These are phyloP conservation scores for Allacma fusca DNA, from an alignment of 2,888 invertebrate genomes.

Conservation along the genomic window DNA sequence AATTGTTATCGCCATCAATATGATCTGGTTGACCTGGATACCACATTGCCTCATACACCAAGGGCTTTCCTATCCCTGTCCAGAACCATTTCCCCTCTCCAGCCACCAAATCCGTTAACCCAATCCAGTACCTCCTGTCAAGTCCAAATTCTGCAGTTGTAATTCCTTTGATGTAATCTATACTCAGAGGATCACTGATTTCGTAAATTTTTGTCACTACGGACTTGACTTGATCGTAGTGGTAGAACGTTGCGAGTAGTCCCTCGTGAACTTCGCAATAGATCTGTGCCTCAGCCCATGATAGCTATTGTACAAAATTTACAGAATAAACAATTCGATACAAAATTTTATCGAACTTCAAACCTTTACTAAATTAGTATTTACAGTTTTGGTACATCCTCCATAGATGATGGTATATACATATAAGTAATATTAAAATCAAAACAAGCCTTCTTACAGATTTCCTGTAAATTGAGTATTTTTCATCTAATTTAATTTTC, in stretches of 20 bases:
- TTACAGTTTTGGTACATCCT: too few species aligned
- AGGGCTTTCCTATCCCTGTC: conserved; percentile 25
- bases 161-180: conserved; percentile 8
- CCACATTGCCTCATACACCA: conserved; percentile 29
- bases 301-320: neutral
- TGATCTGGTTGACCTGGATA: conserved; percentile 44
- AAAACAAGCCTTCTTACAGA: conserved; percentile 1
- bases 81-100: conserved; percentile 40
- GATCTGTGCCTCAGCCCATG: conserved; percentile 20
- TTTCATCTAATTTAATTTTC: neutral
- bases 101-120: conserved; percentile 38
- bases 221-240: neutral
- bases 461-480: conserved; percentile 32
- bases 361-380: too few species aligned
- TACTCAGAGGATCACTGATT: neutral
- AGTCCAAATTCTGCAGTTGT: conserved; percentile 44
- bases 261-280: conserved; percentile 5
- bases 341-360: too few species aligned
- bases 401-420: too few species aligned
- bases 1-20: conserved; percentile 7
- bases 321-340: neutral
- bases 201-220: neutral
- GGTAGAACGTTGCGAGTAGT: neutral
- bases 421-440: neutral
- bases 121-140: conserved; percentile 48